Conservation (phyloP, 2,888 invertebrate species). For the Orgyia antiqua region DNA sequence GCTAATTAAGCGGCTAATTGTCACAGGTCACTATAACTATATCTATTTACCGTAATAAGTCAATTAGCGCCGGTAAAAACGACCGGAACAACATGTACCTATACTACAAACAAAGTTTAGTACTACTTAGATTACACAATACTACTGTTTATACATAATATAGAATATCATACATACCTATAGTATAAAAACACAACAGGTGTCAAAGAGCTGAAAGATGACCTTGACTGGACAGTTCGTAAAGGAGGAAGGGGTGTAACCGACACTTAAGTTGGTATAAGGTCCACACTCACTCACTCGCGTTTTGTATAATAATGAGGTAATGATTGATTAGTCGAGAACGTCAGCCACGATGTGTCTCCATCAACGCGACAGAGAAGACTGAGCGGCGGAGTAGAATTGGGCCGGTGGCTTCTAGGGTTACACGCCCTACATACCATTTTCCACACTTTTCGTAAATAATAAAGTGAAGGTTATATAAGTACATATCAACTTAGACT, state of each 20-base stretch:
- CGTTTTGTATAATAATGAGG: constrained; percentile 45
- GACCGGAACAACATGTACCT: neutral
- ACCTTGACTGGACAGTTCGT: constrained; percentile 54
- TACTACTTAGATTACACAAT: constrained; percentile 8
- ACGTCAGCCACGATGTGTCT: constrained; percentile 33
- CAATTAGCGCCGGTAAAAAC: constrained; percentile 16
- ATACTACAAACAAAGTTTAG: neutral
- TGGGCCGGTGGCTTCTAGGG: constrained; percentile 46
- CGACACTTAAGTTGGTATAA: constrained; percentile 43
- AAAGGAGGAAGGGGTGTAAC: constrained; percentile 32
- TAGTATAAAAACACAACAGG: constrained; percentile 63
- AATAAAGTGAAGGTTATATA: too few relatives aligned
- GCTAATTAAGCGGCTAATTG: too few relatives aligned
- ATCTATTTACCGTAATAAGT: constrained; percentile 12
- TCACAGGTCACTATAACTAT: constrained; percentile 10
- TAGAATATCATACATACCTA: constrained; percentile 46
- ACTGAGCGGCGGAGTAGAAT: constrained; percentile 50
- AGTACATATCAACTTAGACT: too few relatives aligned
- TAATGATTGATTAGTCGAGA: constrained; percentile 28
- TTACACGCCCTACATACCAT: constrained; percentile 39
- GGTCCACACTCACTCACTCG: constrained; percentile 62
- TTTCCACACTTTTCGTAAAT: constrained; percentile 30
- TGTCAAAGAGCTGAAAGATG: constrained; percentile 58
- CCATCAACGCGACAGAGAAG: constrained; percentile 44
- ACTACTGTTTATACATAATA: constrained; percentile 25